phyloP scores from a whole-genome alignment of 2,888 invertebrate species.

The Biston betularia region DNA sequence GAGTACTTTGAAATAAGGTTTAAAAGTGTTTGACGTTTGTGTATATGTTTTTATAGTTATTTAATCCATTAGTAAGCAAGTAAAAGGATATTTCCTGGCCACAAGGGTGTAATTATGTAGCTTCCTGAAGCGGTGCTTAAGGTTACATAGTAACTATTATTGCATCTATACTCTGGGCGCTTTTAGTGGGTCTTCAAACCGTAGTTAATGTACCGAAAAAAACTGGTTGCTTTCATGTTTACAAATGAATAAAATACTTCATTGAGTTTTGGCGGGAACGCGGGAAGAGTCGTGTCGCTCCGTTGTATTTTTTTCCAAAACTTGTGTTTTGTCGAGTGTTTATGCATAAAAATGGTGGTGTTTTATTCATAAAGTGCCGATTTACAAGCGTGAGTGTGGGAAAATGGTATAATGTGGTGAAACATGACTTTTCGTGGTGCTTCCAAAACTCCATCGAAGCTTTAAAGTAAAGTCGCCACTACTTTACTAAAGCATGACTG shows the following conservation, averaged over 20 bases:
- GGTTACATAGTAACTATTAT: neutral
- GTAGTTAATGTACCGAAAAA: conserved; percentile 19
- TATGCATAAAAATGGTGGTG: no score
- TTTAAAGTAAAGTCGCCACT: no score
- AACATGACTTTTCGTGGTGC: no score
- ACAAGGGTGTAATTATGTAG: conserved; percentile 34
- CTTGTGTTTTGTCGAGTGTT: no score
- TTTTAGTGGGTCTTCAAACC: conserved; percentile 18
- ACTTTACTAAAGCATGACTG: no score
- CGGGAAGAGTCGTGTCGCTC: no score
- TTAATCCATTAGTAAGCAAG: conserved; percentile 38
- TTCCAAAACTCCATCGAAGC: no score
- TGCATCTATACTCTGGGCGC: conserved; percentile 3
- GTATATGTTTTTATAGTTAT: conserved; percentile 27
- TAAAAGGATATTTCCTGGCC: conserved; percentile 34
- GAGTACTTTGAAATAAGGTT: neutral
- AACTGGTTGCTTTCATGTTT: neutral
- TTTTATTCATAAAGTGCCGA: no score
- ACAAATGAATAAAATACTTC: neutral
- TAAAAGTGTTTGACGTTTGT: neutral
- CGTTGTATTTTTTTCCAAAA: no score
- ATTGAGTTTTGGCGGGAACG: no score
- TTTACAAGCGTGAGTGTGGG: no score
- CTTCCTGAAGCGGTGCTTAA: conserved; percentile 34
- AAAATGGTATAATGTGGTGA: no score